Conservation (phyloP, 2,797 vertebrate genomes). For the Amniataba percoides region DNA sequence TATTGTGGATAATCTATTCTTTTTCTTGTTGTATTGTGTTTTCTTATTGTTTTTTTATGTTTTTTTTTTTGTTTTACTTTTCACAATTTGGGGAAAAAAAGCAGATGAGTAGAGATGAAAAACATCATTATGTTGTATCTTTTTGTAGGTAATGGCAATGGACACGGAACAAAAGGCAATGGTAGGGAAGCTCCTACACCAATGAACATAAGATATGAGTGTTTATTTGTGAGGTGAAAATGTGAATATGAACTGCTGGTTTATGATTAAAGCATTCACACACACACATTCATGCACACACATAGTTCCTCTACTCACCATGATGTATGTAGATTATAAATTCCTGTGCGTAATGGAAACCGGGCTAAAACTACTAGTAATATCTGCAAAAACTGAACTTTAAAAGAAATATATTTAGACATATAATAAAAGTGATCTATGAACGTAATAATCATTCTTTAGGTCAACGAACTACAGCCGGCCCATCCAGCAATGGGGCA, state of each 20-base stretch:
- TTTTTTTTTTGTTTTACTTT: not conserved
- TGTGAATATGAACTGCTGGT: not conserved
- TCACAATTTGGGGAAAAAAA: not conserved
- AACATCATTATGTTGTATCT: not conserved
- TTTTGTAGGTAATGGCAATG: constrained; percentile 40
- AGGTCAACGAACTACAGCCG: constrained; percentile 62
- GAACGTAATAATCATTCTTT: not conserved
- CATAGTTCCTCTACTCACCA: not conserved
- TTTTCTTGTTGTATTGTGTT: too few species aligned
- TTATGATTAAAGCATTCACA: not conserved
- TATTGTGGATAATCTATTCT: too few species aligned
- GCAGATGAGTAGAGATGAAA: not conserved
- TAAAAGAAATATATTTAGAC: not conserved
- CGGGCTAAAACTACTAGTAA: constrained; percentile 44
- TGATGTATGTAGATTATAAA: not conserved
- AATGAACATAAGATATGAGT: not conserved
- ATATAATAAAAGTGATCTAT: not conserved
- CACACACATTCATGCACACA: not conserved
- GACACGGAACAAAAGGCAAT: constrained; percentile 50
- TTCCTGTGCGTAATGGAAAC: constrained; percentile 35
- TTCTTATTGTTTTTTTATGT: too few species aligned
- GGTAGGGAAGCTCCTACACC: constrained; percentile 13
- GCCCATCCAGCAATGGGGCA: constrained; percentile 36
- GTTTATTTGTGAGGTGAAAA: not conserved
- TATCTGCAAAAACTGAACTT: not conserved